phyloP scores from a whole-genome alignment of 2,797 vertebrate species.

The Poeciliopsis gracilis region DNA sequence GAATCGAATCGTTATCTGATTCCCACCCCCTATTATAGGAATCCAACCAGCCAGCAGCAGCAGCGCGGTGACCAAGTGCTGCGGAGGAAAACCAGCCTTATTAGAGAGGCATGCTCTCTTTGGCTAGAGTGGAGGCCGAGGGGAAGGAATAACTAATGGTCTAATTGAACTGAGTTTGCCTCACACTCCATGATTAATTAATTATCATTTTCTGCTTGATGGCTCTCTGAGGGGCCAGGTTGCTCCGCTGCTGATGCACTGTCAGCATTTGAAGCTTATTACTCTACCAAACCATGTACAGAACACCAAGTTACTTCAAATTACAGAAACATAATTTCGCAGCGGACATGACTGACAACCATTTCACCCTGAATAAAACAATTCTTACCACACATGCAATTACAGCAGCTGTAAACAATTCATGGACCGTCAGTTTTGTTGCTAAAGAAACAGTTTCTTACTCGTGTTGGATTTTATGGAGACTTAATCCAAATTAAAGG shows the following conservation, averaged over 20 bases:
- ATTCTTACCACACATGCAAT: slow-evolving; percentile 73
- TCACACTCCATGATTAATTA: slow-evolving; percentile 81
- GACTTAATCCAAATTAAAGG: slow-evolving; percentile 23
- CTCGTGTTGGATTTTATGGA: slow-evolving; percentile 53
- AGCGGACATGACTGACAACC: slow-evolving; percentile 59
- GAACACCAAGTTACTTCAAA: slow-evolving; percentile 67
- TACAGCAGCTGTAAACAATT: slow-evolving; percentile 61
- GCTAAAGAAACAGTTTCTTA: slow-evolving; percentile 56
- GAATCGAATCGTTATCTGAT: not conserved
- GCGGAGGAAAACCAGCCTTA: slow-evolving; percentile 50
- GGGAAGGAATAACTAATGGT: slow-evolving; percentile 75
- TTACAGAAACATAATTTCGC: slow-evolving; percentile 71
- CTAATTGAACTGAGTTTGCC: slow-evolving; percentile 75
- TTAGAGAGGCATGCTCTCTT: slow-evolving; percentile 57
- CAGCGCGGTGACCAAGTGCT: slow-evolving; percentile 48
- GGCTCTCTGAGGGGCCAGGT: slow-evolving; percentile 73
- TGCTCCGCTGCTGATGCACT: slow-evolving; percentile 70
- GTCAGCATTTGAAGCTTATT: slow-evolving; percentile 80
- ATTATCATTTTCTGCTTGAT: slow-evolving; percentile 84
- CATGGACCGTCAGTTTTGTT: slow-evolving; percentile 45
- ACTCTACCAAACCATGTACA: slow-evolving; percentile 68
- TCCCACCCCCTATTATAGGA: not conserved
- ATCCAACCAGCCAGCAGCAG: slow-evolving; percentile 44
- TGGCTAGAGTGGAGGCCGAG: slow-evolving; percentile 59
- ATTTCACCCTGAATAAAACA: slow-evolving; percentile 72